phyloP scores from a whole-genome alignment of 2,797 vertebrate species.

The Bucorvus abyssinicus region DNA sequence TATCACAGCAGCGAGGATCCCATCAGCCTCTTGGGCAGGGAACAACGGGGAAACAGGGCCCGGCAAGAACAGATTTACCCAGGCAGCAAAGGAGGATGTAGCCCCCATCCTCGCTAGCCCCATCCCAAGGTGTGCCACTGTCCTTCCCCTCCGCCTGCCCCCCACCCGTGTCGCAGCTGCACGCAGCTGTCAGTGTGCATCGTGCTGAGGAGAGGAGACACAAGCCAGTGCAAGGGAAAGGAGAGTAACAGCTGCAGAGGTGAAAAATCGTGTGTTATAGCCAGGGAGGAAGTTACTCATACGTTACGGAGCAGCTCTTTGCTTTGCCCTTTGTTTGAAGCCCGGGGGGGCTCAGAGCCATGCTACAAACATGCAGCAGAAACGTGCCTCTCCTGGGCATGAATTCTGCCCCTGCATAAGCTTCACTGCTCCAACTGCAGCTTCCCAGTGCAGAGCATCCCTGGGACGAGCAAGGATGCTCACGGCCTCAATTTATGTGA shows the following conservation, averaged over 20 bases:
- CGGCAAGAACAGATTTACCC: not conserved
- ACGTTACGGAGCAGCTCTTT: not conserved
- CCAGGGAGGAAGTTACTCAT: not conserved
- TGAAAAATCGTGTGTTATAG: not conserved
- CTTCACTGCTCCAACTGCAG: not conserved
- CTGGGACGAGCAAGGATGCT: not conserved
- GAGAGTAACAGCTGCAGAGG: not conserved
- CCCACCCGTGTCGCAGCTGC: not conserved
- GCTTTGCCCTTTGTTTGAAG: not conserved
- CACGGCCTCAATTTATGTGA: conserved; percentile 20
- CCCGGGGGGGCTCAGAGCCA: not conserved
- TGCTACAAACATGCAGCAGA: not conserved
- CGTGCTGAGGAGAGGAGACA: not conserved
- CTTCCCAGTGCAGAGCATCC: not conserved
- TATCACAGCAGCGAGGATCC: not conserved
- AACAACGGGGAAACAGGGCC: not conserved
- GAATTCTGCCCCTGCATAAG: not conserved
- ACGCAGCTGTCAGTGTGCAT: not conserved
- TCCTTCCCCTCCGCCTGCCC: not conserved
- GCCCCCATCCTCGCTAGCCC: not conserved
- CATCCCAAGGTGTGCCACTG: not conserved
- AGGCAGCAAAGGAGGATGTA: not conserved
- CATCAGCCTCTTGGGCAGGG: not conserved
- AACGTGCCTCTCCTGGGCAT: not conserved
- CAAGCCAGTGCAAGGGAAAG: not conserved